Evolutionary conservation across 2,888 invertebrate genomes (phyloP).

Genomic region (Bhutanitis thaidina): DNA sequence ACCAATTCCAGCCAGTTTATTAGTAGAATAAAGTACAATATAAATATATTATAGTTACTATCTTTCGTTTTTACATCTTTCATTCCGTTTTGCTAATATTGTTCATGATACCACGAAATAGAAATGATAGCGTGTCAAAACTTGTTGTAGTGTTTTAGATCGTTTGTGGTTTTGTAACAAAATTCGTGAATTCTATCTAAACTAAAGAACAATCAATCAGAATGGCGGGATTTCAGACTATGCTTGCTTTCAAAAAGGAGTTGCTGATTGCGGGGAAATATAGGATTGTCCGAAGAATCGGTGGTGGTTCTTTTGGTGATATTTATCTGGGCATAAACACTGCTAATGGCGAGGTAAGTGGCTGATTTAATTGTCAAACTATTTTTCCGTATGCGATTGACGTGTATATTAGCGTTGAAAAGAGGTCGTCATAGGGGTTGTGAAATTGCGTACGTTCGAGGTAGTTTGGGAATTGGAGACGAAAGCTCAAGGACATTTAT

Average conservation of each 20-base stretch:
- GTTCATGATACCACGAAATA: slow-evolving; percentile 29
- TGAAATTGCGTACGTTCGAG: slow-evolving; percentile 22
- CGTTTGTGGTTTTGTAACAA: slow-evolving; percentile 29
- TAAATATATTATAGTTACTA: slow-evolving; percentile 8
- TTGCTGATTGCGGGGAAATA: slow-evolving; percentile 95
- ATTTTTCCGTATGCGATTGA: slow-evolving; percentile 9
- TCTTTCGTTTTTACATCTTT: slow-evolving; percentile 33
- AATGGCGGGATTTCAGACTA: slow-evolving; percentile 38
- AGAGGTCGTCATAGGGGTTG: slow-evolving; percentile 24
- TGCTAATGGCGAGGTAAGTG: slow-evolving; percentile 91
- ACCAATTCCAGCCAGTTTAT: too few species aligned
- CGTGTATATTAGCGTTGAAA: slow-evolving; percentile 22
- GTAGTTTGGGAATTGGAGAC: not conserved
- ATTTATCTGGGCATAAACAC: slow-evolving; percentile 98
- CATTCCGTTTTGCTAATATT: slow-evolving; percentile 32
- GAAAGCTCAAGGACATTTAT: slow-evolving; percentile 13
- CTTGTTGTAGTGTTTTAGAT: slow-evolving; percentile 32
- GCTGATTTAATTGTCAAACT: slow-evolving; percentile 3
- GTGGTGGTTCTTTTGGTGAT: slow-evolving; percentile 99
- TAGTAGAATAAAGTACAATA: too few species aligned
- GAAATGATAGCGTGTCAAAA: slow-evolving; percentile 39
- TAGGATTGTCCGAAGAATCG: slow-evolving; percentile 96
- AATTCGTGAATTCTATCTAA: slow-evolving; percentile 29
- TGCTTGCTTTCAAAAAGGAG: slow-evolving; percentile 69
- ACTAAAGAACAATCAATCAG: slow-evolving; percentile 26